These are phyloP conservation scores for Timandra comae DNA, from an alignment of 2,888 invertebrate species.

Conservation along the genomic window DNA sequence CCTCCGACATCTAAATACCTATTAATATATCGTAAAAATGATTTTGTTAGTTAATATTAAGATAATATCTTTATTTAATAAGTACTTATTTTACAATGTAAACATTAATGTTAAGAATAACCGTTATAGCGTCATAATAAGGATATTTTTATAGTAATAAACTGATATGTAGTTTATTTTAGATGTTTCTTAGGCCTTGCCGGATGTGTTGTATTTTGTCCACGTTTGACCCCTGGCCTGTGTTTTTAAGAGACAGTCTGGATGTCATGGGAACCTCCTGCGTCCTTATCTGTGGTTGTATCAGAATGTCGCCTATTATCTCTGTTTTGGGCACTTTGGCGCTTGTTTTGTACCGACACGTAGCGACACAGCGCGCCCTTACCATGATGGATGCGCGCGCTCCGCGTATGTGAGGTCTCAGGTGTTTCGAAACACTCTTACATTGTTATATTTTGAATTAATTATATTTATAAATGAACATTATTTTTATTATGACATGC, in stretches of 20 bases:
- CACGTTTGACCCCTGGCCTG: conserved; percentile 59
- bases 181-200: conserved; percentile 9
- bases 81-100: conserved; percentile 1
- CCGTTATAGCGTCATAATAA: too few relatives aligned
- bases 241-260: conserved; percentile 40
- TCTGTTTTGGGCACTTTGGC: conserved; percentile 64
- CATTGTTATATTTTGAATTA: conserved; percentile 16
- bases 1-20: conserved; percentile 26
- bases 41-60: conserved; percentile 30
- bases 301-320: conserved; percentile 74
- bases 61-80: conserved; percentile 34
- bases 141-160: too few relatives aligned
- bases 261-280: conserved; percentile 66
- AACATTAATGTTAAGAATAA: too few relatives aligned
- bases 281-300: conserved; percentile 67
- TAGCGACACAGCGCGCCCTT: conserved; percentile 51
- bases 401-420: conserved; percentile 51
- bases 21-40: conserved; percentile 21
- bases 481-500: too few relatives aligned
- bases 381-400: conserved; percentile 70
- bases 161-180: too few relatives aligned
- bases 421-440: conserved; percentile 39
- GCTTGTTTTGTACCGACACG: conserved; percentile 61
- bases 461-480: too few relatives aligned
- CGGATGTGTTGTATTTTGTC: conserved; percentile 45